These are phyloP conservation scores for Agriopis marginaria DNA, from an alignment of 2,888 invertebrate genomes.

Conservation along the genomic window DNA sequence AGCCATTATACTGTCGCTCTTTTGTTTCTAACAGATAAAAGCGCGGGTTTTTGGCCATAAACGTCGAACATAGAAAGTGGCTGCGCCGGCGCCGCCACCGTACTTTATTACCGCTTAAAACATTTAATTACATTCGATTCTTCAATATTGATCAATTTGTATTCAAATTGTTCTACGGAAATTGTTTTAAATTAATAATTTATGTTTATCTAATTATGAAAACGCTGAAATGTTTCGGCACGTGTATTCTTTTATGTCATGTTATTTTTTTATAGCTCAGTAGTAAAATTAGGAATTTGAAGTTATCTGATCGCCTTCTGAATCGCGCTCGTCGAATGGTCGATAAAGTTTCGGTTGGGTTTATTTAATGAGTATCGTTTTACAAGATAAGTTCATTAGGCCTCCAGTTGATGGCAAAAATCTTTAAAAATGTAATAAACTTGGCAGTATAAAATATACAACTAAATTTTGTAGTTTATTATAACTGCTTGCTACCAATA, in stretches of 20 bases:
- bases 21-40: conserved; percentile 44
- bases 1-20: conserved; percentile 36
- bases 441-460: conserved; percentile 10
- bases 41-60: conserved; percentile 37
- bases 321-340: conserved; percentile 33
- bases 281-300: conserved; percentile 45
- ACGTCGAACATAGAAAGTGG: conserved; percentile 36
- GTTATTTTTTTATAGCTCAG: conserved; percentile 43
- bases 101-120: conserved; percentile 38
- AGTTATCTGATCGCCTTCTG: conserved; percentile 41
- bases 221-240: conserved; percentile 38
- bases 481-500: neutral
- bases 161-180: conserved; percentile 43
- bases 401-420: conserved; percentile 8
- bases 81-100: conserved; percentile 38
- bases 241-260: conserved; percentile 38
- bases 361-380: conserved; percentile 26
- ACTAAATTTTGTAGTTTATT: conserved; percentile 5
- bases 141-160: conserved; percentile 47
- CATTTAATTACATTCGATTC: conserved; percentile 44
- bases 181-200: conserved; percentile 40
- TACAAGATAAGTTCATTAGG: conserved; percentile 34
- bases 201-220: conserved; percentile 48
- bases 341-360: conserved; percentile 30
- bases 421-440: conserved; percentile 21